phyloP scores from a whole-genome alignment of 2,797 vertebrate species.

The Enteromius paludinosus region DNA sequence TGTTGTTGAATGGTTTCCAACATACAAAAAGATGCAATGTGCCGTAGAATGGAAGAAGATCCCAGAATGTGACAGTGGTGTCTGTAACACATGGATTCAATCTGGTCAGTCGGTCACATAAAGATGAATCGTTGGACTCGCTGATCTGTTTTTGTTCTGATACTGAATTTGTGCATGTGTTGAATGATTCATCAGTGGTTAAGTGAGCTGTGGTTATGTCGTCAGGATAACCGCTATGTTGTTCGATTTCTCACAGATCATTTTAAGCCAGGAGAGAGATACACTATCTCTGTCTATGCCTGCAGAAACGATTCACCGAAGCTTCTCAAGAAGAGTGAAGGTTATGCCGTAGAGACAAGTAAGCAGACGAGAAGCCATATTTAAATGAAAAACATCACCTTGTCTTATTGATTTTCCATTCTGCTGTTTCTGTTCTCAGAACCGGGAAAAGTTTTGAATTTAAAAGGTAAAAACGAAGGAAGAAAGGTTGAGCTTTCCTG shows the following conservation, averaged over 20 bases:
- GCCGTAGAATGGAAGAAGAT: conserved; percentile 71
- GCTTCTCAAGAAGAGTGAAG: conserved; percentile 67
- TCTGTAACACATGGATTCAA: conserved; percentile 34
- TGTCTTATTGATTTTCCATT: neutral
- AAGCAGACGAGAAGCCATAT: conserved; percentile 36
- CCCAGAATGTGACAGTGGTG: neutral
- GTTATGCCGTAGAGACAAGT: conserved; percentile 71
- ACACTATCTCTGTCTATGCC: conserved; percentile 71
- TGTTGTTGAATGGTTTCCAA: conserved; percentile 74
- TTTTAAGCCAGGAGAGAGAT: conserved; percentile 64
- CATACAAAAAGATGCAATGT: neutral
- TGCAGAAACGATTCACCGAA: conserved; percentile 63
- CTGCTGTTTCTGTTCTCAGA: conserved; percentile 51
- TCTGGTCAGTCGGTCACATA: conserved; percentile 62
- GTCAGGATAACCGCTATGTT: neutral
- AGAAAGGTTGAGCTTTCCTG: conserved; percentile 66
- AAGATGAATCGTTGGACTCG: neutral
- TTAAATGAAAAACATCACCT: neutral
- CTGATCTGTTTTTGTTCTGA: neutral
- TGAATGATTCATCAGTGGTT: neutral
- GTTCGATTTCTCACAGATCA: conserved; percentile 53
- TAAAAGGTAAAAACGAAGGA: conserved; percentile 28
- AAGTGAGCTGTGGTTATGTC: neutral
- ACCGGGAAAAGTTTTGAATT: conserved; percentile 27
- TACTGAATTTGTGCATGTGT: neutral